A percentile compares a stretch with the other conserved stretches of the same genome.
These are phyloP conservation scores for Parauchenoglanis ngamensis DNA, from an alignment of 2,797 vertebrate genomes.

Conservation along the genomic window DNA sequence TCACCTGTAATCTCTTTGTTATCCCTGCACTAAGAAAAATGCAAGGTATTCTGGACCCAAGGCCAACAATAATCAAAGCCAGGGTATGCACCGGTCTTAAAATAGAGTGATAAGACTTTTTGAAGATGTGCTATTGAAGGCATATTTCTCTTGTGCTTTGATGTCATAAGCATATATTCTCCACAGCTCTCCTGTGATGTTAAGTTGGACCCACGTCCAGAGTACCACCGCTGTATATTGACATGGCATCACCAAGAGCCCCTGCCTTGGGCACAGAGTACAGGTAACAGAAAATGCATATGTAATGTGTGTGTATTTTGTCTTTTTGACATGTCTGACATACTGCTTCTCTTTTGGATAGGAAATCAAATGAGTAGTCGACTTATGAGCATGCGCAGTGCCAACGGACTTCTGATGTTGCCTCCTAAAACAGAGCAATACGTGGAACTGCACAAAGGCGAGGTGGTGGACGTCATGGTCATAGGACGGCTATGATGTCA, in stretches of 20 bases:
- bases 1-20: conserved; percentile 99
- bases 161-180: neutral
- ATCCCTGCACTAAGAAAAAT: conserved; percentile 98
- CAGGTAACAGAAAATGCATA: conserved; percentile 72
- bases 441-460: conserved; percentile 90
- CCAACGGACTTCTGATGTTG: conserved; percentile 90
- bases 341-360: conserved; percentile 46
- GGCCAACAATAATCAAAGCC: conserved; percentile 98
- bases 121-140: neutral
- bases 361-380: conserved; percentile 91
- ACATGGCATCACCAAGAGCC: conserved; percentile 99
- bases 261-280: conserved; percentile 99
- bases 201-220: conserved; percentile 95
- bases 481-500: conserved; percentile 88
- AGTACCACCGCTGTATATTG: conserved; percentile 98
- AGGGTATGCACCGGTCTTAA: conserved; percentile 74
- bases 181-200: conserved; percentile 96
- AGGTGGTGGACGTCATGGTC: conserved; percentile 91
- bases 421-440: conserved; percentile 93
- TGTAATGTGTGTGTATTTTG: neutral
- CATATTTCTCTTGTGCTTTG: neutral
- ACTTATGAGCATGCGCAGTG: conserved; percentile 90
- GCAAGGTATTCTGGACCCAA: conserved; percentile 97
- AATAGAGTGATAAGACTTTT: neutral
- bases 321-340: neutral